Evolutionary conservation across 2,888 invertebrate genomes (phyloP).

Genomic region (Ectemnius cavifrons): DNA sequence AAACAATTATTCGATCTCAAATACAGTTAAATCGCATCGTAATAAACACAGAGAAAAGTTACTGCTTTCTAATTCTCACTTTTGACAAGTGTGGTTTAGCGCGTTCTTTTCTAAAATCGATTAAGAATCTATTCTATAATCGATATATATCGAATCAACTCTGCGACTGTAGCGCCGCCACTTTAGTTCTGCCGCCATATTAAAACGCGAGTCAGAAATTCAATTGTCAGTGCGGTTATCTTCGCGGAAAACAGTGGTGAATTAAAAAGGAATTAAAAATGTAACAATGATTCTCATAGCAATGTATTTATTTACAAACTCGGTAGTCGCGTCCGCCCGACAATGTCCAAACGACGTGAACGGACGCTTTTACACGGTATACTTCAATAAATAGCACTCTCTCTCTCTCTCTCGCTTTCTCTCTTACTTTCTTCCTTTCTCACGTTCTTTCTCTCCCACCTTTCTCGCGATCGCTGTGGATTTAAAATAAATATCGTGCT

Average conservation of each 20-base stretch:
- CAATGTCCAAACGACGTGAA: constrained; percentile 42
- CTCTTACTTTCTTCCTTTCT: too few species aligned
- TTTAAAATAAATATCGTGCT: constrained; percentile 68
- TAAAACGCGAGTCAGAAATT: too few species aligned
- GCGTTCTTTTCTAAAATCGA: too few species aligned
- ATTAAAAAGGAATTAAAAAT: not conserved
- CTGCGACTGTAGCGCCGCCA: not conserved
- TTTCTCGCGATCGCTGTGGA: constrained; percentile 62
- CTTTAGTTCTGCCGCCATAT: too few species aligned
- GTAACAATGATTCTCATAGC: constrained; percentile 47
- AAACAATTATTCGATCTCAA: not conserved
- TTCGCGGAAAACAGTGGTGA: too few species aligned
- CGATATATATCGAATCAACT: too few species aligned
- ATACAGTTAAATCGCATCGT: not conserved
- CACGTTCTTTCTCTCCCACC: too few species aligned
- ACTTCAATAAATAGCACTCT: constrained; percentile 72
- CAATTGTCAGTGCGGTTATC: too few species aligned
- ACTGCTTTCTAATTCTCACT: too few species aligned
- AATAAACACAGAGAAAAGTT: too few species aligned
- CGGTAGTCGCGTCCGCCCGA: constrained; percentile 57
- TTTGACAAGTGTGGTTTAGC: too few species aligned
- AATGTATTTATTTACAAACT: constrained; percentile 73
- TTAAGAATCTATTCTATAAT: too few species aligned
- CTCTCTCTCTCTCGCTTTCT: constrained; percentile 24
- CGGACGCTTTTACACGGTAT: constrained; percentile 53